Conservation (phyloP, 2,113 vertebrate species). For the Chaenocephalus aceratus region DNA sequence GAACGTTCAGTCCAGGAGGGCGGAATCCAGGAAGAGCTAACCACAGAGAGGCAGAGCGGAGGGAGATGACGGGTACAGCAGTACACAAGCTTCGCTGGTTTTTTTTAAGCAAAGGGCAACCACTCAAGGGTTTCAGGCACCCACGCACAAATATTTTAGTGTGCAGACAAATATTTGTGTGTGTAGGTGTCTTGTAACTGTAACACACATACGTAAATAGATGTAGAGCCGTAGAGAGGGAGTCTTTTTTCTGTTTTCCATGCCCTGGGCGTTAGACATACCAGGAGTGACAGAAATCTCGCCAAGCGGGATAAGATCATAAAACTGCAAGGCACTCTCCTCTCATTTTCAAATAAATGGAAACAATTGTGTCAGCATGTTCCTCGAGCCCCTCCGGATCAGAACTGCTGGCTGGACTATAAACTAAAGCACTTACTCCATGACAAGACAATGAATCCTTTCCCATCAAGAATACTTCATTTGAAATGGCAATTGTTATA, state of each 20-base stretch:
- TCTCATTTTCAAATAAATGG: constrained; percentile 83
- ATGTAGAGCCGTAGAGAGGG: constrained; percentile 7
- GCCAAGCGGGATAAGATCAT: constrained; percentile 83
- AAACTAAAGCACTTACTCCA: constrained; percentile 69
- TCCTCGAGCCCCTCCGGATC: constrained; percentile 74
- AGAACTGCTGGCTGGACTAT: constrained; percentile 70
- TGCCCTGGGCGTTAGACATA: constrained; percentile 76
- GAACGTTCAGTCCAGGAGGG: constrained; percentile 16
- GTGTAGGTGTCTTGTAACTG: constrained; percentile 56
- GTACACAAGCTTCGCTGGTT: constrained; percentile 8
- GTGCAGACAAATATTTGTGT: constrained; percentile 57
- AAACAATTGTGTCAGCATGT: constrained; percentile 81
- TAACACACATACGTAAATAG: constrained; percentile 21
- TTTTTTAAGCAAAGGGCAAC: constrained; percentile 38
- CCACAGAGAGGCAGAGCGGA: constrained; percentile 39
- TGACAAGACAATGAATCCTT: constrained; percentile 61
- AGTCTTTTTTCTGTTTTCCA: constrained; percentile 70
- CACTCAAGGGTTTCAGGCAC: constrained; percentile 50
- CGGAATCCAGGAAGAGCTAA: constrained; percentile 34
- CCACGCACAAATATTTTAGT: constrained; percentile 63
- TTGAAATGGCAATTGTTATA: constrained; percentile 43
- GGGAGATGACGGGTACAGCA: constrained; percentile 45
- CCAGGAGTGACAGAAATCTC: constrained; percentile 77
- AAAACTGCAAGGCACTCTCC: constrained; percentile 81
- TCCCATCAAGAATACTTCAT: constrained; percentile 55